A percentile compares a stretch with the other conserved stretches of the same genome.
phyloP scores from a whole-genome alignment of 2,888 invertebrate species.

The Ernsta delagoae region DNA sequence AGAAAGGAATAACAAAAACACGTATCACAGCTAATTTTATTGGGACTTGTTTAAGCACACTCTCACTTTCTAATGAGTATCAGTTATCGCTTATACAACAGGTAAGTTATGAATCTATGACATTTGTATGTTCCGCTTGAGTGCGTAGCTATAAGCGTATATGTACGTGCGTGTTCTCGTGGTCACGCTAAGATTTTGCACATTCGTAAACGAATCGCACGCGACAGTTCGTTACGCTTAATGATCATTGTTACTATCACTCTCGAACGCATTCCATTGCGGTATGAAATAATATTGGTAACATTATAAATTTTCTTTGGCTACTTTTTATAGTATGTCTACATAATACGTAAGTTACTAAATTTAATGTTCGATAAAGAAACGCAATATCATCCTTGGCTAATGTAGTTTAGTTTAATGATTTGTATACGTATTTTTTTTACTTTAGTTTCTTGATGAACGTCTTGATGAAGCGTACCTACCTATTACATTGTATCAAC shows the following conservation, averaged over 20 bases:
- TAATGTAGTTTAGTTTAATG: too few relatives aligned
- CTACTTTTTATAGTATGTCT: too few relatives aligned
- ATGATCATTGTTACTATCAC: slow-evolving; percentile 30
- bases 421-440: not conserved
- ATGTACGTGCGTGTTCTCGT: slow-evolving; percentile 11
- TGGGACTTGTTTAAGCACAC: not conserved
- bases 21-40: not conserved
- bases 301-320: not conserved
- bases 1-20: not conserved
- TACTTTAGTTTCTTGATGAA: too few relatives aligned
- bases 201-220: slow-evolving; percentile 26
- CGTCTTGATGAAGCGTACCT: too few relatives aligned
- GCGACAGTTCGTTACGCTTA: slow-evolving; percentile 17
- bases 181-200: slow-evolving; percentile 16
- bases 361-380: not conserved
- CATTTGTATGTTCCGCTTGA: slow-evolving; percentile 20
- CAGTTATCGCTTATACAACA: slow-evolving; percentile 6
- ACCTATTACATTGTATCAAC: too few relatives aligned
- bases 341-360: not conserved
- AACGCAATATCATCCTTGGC: not conserved
- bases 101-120: slow-evolving; percentile 15
- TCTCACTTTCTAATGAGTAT: slow-evolving; percentile 28
- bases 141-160: not conserved
- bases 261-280: slow-evolving; percentile 32
- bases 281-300: slow-evolving; percentile 27